A percentile compares a stretch with the other conserved stretches of the same genome.
Conservation (phyloP, 2,888 invertebrate genomes). For the Sussaba pulchella region DNA sequence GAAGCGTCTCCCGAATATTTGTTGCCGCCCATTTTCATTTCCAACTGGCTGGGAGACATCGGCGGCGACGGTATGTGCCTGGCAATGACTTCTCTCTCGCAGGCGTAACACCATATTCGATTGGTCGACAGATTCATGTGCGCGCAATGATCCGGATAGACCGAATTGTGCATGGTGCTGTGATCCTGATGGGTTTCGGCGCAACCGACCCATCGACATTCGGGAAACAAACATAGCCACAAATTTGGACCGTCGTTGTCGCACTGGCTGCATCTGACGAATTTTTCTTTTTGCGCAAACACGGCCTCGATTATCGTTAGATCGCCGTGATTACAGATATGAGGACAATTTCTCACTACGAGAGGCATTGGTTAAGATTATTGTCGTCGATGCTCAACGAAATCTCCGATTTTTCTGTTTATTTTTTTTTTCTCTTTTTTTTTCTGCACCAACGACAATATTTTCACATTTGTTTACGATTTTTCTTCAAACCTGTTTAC, state of each 20-base stretch:
- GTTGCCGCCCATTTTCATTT: slow-evolving; percentile 72
- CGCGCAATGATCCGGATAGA: slow-evolving; percentile 89
- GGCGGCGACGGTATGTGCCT: slow-evolving; percentile 75
- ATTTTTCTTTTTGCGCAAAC: slow-evolving; percentile 76
- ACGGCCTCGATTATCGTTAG: slow-evolving; percentile 78
- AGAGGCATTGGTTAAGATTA: slow-evolving; percentile 77
- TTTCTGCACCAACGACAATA: slow-evolving; percentile 7
- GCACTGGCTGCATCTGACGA: slow-evolving; percentile 89
- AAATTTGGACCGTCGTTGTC: slow-evolving; percentile 91
- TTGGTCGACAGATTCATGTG: slow-evolving; percentile 94
- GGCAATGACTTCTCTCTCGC: slow-evolving; percentile 90
- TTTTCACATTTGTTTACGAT: slow-evolving; percentile 50
- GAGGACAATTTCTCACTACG: slow-evolving; percentile 80
- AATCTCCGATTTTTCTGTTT: slow-evolving; percentile 18
- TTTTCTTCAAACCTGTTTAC: background rate
- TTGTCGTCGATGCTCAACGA: slow-evolving; percentile 2
- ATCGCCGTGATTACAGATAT: slow-evolving; percentile 78
- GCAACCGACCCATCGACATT: slow-evolving; percentile 93
- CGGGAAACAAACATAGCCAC: slow-evolving; percentile 93
- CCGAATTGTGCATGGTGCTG: slow-evolving; percentile 92
- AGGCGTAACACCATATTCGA: slow-evolving; percentile 95
- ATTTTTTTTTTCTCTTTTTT: slow-evolving; percentile 5
- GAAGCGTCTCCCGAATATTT: slow-evolving; percentile 77
- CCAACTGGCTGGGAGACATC: slow-evolving; percentile 76
- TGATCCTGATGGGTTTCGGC: slow-evolving; percentile 93